Evolutionary conservation across 2,797 vertebrate genomes (phyloP).

Genomic region (Melanotaenia parkinsoni): DNA sequence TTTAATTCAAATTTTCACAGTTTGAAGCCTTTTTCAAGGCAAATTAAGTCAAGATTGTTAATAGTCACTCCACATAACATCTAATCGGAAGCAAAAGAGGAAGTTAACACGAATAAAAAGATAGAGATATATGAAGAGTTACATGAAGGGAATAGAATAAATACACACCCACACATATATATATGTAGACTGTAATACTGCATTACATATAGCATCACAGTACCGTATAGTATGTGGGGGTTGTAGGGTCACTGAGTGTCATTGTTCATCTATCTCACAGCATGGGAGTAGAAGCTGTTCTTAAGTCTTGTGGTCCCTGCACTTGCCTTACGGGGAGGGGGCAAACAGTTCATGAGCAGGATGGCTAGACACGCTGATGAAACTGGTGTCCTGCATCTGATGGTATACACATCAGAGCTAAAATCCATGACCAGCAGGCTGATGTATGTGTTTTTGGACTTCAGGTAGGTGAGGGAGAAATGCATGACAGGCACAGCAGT

Average conservation of each 20-base stretch:
- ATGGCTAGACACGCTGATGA: not conserved
- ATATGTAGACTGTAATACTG: not conserved
- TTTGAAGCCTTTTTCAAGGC: not conserved
- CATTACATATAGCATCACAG: too few relatives aligned
- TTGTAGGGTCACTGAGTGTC: not conserved
- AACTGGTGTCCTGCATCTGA: not conserved
- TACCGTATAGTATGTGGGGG: not conserved
- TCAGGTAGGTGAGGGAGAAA: conserved; percentile 5
- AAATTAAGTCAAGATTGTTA: not conserved
- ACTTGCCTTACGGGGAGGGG: conserved; percentile 2
- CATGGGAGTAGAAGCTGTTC: not conserved
- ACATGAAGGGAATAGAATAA: too few relatives aligned
- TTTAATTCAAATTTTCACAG: not conserved
- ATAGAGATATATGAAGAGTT: not conserved
- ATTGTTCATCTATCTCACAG: conserved; percentile 18
- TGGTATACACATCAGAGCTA: not conserved
- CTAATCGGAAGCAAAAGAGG: not conserved
- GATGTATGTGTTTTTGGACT: not conserved
- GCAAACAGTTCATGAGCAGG: not conserved
- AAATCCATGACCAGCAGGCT: conserved; percentile 1
- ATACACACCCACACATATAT: too few relatives aligned
- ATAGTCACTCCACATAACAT: not conserved
- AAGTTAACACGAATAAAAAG: not conserved
- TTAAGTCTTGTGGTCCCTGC: conserved; percentile 7
- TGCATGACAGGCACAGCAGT: not conserved